Evolutionary conservation across 2,888 invertebrate genomes (phyloP).

Genomic region (Drosophila trichaetosa): DNA sequence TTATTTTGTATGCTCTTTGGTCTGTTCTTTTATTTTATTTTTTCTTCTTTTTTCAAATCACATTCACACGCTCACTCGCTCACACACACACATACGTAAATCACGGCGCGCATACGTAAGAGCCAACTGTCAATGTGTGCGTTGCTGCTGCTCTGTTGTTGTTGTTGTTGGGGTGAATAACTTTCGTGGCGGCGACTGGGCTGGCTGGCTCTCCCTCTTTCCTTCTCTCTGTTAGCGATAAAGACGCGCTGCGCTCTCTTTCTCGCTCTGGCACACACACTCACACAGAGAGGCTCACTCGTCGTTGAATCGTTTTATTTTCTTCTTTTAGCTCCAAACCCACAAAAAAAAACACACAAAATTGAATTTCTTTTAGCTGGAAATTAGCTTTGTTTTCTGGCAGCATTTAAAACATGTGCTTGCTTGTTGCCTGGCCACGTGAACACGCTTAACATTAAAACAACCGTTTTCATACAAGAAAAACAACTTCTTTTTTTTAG

Average conservation of each 20-base stretch:
- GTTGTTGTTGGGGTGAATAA: conserved; percentile 81
- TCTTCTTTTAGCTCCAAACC: conserved; percentile 46
- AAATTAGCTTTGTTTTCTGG: conserved; percentile 60
- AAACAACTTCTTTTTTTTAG: conserved; percentile 38
- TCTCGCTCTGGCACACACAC: conserved; percentile 44
- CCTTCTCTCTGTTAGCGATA: conserved; percentile 56
- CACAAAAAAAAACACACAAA: conserved; percentile 56
- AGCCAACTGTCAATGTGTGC: conserved; percentile 60
- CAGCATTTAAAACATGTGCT: conserved; percentile 54
- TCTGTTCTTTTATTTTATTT: conserved; percentile 56
- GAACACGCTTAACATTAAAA: conserved; percentile 49
- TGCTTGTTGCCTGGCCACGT: conserved; percentile 65
- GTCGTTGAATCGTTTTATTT: conserved; percentile 54
- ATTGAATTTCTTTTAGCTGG: conserved; percentile 77
- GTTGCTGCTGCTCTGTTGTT: conserved; percentile 37
- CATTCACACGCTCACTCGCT: conserved; percentile 45
- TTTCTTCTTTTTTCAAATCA: conserved; percentile 49
- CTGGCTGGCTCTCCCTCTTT: conserved; percentile 68
- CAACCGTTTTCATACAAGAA: conserved; percentile 46
- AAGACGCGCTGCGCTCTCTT: conserved; percentile 44
- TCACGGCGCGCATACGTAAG: conserved; percentile 63
- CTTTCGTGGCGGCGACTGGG: conserved; percentile 79
- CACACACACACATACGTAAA: conserved; percentile 37
- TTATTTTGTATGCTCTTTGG: conserved; percentile 72
- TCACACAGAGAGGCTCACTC: conserved; percentile 32